phyloP scores from a whole-genome alignment of 2,888 invertebrate species.

The Gortyna flavago region DNA sequence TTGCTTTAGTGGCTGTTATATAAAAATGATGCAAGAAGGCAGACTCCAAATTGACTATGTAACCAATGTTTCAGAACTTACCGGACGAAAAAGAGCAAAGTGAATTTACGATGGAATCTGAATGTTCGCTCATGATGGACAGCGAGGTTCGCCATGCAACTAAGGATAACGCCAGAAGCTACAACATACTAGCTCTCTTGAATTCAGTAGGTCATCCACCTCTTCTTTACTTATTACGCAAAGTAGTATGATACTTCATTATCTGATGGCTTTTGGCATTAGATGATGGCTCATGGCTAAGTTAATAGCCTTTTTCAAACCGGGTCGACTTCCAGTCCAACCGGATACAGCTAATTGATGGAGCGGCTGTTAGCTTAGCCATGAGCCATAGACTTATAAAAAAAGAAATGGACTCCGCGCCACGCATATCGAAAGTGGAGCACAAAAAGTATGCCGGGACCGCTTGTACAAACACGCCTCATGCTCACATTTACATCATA shows the following conservation, averaged over 20 bases:
- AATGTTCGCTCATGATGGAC: constrained; percentile 84
- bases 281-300: too few relatives aligned
- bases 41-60: not conserved
- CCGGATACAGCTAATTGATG: not conserved
- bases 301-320: not conserved
- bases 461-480: too few relatives aligned
- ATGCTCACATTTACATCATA: too few relatives aligned
- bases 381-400: too few relatives aligned
- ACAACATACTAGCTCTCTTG: constrained; percentile 73
- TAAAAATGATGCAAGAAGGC: not conserved
- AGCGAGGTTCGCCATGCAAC: constrained; percentile 75
- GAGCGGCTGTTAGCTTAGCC: not conserved
- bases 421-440: too few relatives aligned
- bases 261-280: too few relatives aligned
- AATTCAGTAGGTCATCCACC: constrained; percentile 71
- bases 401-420: too few relatives aligned
- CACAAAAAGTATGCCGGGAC: too few relatives aligned
- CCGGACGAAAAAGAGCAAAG: constrained; percentile 76
- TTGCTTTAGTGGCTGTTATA: not conserved
- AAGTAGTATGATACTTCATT: not conserved
- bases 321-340: not conserved
- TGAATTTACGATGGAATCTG: constrained; percentile 80
- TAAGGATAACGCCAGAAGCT: constrained; percentile 66
- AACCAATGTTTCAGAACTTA: constrained; percentile 66
- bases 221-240: constrained; percentile 9